phyloP scores from a whole-genome alignment of 1,140 invertebrate species.

The Gryllus bimaculatus region DNA sequence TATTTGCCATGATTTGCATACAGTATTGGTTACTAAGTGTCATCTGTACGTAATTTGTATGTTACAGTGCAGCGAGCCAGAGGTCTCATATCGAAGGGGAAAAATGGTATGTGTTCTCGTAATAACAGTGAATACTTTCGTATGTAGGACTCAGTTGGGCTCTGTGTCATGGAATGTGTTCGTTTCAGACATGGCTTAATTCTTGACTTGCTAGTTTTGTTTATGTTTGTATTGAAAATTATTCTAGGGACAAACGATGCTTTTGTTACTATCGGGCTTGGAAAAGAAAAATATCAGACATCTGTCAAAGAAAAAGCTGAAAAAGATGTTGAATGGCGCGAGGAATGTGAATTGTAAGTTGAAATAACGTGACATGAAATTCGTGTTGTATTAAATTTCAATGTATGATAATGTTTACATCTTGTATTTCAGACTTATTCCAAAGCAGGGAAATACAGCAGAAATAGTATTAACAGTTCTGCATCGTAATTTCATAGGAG shows the following conservation, averaged over 20 bases:
- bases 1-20: no score
- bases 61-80: not conserved
- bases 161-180: not conserved
- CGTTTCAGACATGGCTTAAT: not conserved
- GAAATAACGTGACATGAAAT: not conserved
- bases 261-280: constrained; percentile 87
- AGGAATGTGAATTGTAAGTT: constrained; percentile 86
- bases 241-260: constrained; percentile 74
- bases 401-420: constrained; percentile 19
- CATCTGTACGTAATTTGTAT: not conserved
- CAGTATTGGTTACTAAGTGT: no score
- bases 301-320: constrained; percentile 83
- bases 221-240: constrained; percentile 12
- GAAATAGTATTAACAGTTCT: constrained; percentile 75
- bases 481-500: constrained; percentile 78
- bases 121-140: no score
- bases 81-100: not conserved
- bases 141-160: not conserved
- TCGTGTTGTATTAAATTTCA: not conserved
- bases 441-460: constrained; percentile 76
- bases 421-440: constrained; percentile 52
- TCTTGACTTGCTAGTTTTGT: not conserved
- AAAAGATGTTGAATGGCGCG: constrained; percentile 81
- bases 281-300: constrained; percentile 93
- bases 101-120: not conserved